phyloP scores from a whole-genome alignment of 2,113 vertebrate species.

The Vireo altiloquus region DNA sequence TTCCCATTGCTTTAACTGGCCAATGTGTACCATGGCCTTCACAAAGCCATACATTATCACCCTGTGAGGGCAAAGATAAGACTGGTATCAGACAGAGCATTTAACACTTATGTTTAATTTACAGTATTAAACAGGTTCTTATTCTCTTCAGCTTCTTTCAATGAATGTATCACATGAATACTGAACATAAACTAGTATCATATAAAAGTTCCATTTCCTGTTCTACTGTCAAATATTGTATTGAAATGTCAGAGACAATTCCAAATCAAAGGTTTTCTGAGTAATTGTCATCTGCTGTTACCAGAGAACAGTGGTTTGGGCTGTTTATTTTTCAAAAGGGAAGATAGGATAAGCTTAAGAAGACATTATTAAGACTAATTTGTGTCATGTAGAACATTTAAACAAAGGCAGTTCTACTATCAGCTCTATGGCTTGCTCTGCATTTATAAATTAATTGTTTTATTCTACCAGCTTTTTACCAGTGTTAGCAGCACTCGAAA shows the following conservation, averaged over 20 bases:
- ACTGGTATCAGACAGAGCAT: conserved; percentile 7
- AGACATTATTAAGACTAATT: conserved; percentile 11
- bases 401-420: not conserved
- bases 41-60: conserved; percentile 83
- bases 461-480: not conserved
- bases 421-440: not conserved
- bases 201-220: not conserved
- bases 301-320: conserved; percentile 5
- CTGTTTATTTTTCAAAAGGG: conserved; percentile 26
- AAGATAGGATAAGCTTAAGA: not conserved
- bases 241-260: not conserved
- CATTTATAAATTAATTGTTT: conserved; percentile 19
- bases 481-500: not conserved
- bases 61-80: conserved; percentile 68
- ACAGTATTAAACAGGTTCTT: not conserved
- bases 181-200: not conserved
- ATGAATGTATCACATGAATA: not conserved
- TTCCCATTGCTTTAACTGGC: conserved; percentile 71
- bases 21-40: conserved; percentile 75
- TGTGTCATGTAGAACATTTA: not conserved
- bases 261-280: not conserved
- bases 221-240: not conserved
- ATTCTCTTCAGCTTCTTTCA: not conserved
- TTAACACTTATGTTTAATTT: not conserved
- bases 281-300: not conserved